A percentile compares a stretch with the other conserved stretches of the same genome.
Conservation (phyloP, 2,797 vertebrate genomes). For the Lutra lutra region DNA sequence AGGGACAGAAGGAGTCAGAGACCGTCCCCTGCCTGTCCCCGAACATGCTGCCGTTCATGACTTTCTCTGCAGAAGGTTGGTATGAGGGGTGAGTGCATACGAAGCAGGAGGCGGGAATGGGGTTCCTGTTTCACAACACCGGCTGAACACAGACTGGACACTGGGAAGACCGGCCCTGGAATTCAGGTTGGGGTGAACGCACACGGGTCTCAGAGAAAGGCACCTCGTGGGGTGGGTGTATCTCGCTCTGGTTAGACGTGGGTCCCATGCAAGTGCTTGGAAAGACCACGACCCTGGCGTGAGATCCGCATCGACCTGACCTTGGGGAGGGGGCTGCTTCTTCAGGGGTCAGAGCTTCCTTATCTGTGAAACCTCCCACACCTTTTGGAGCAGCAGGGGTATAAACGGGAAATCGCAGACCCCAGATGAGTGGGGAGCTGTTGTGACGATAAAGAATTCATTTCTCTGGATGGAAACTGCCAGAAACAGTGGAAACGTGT, state of each 20-base stretch:
- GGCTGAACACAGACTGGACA: neutral
- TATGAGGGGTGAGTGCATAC: neutral
- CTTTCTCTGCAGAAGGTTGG: neutral
- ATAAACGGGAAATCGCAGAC: accelerated
- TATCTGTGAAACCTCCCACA: neutral
- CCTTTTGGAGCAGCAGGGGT: neutral
- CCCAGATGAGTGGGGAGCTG: accelerated
- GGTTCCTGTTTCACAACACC: neutral
- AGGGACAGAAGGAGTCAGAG: neutral
- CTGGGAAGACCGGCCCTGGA: neutral
- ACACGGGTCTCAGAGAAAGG: neutral
- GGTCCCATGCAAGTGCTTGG: neutral
- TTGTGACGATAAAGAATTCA: neutral
- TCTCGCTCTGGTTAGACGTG: neutral
- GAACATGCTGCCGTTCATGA: accelerated
- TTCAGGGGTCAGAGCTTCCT: neutral
- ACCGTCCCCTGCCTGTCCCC: too few relatives aligned
- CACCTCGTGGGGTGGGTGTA: too few relatives aligned
- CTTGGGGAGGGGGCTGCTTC: neutral
- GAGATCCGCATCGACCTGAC: neutral
- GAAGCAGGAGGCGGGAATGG: neutral
- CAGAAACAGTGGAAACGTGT: neutral
- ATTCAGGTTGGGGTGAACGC: neutral
- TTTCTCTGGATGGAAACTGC: neutral
- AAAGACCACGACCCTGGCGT: neutral